A percentile compares a stretch with the other conserved stretches of the same genome.
phyloP scores from a whole-genome alignment of 2,797 vertebrate genomes.

The Hydrolagus colliei region DNA sequence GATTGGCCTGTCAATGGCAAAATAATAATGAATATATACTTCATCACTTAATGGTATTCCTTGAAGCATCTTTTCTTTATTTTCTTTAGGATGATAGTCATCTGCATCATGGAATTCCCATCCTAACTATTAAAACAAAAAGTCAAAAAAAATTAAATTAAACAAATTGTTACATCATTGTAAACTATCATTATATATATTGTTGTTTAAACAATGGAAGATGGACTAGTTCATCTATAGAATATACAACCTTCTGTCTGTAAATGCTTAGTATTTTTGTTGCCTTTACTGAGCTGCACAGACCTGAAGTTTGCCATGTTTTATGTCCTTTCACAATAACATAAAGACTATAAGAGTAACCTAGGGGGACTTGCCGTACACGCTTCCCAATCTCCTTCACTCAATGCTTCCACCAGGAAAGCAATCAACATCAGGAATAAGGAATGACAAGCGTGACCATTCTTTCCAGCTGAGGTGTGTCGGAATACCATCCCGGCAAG shows the following conservation, averaged over 20 bases:
- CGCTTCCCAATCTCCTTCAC: no score
- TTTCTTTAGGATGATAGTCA: constrained; percentile 71
- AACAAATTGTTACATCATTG: no score
- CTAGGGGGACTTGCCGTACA: no score
- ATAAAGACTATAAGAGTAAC: no score
- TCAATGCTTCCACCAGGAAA: no score
- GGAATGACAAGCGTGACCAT: no score
- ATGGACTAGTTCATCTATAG: not conserved
- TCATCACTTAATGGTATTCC: constrained; percentile 73
- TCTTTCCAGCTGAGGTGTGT: no score
- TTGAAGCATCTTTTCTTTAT: constrained; percentile 72
- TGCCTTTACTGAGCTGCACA: no score
- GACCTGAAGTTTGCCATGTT: no score
- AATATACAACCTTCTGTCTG: not conserved
- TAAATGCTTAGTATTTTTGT: not conserved
- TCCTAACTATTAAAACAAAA: constrained; percentile 58
- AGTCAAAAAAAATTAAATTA: not conserved
- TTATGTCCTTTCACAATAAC: no score
- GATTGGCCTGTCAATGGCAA: not conserved
- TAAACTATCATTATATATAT: not conserved
- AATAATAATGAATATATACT: constrained; percentile 49
- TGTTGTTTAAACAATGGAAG: not conserved
- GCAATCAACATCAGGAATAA: no score
- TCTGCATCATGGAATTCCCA: constrained; percentile 83
- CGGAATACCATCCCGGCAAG: no score